phyloP scores from a whole-genome alignment of 1,140 invertebrate species.

The Drosophila sp. region DNA sequence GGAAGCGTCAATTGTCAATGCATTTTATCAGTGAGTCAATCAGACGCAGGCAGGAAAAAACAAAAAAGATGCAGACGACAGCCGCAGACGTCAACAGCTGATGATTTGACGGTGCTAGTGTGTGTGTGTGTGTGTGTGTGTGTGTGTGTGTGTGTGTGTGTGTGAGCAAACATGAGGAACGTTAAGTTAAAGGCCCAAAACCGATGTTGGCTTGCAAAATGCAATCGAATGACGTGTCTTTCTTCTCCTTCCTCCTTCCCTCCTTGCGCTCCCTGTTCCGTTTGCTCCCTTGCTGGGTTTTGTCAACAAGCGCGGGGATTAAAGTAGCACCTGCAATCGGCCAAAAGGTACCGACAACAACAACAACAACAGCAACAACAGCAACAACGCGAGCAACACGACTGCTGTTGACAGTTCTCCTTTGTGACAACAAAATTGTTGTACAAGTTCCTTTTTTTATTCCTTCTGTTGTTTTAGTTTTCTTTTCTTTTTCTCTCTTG shows the following conservation, averaged over 20 bases:
- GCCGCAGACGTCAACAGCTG: conserved; percentile 37
- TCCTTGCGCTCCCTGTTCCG: no score
- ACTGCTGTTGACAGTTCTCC: conserved; percentile 73
- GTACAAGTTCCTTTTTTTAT: conserved; percentile 40
- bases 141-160: conserved; percentile 29
- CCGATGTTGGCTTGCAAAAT: conserved; percentile 19
- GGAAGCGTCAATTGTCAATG: conserved; percentile 57
- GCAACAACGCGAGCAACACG: conserved; percentile 12
- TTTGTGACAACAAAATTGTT: conserved; percentile 82
- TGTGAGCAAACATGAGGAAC: conserved; percentile 25
- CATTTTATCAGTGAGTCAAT: conserved; percentile 46
- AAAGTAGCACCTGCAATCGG: conserved; percentile 73
- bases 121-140: no score
- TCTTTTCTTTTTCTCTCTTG: conserved; percentile 18
- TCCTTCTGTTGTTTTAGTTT: conserved; percentile 22
- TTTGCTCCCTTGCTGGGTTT: conserved; percentile 9
- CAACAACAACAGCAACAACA: conserved; percentile 12
- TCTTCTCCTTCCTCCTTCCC: neutral
- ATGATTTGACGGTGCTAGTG: conserved; percentile 18
- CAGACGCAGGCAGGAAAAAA: conserved; percentile 13
- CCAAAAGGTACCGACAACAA: conserved; percentile 47
- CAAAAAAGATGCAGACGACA: conserved; percentile 14
- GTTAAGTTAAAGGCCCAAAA: conserved; percentile 44
- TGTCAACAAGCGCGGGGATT: conserved; percentile 78
- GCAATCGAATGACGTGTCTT: conserved; percentile 7